phyloP scores from a whole-genome alignment of 2,888 invertebrate genomes.

The Zeuzera pyrina region DNA sequence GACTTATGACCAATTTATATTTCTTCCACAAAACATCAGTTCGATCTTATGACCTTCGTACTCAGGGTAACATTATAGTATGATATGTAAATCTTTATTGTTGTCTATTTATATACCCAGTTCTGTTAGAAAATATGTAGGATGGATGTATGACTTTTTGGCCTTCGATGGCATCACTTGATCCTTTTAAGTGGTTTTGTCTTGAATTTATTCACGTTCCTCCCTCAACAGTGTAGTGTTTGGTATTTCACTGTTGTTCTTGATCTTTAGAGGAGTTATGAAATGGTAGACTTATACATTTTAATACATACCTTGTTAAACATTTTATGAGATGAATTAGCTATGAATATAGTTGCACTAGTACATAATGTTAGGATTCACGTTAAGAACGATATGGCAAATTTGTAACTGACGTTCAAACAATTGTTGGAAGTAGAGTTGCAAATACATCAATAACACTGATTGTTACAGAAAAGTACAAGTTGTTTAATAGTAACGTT shows the following conservation, averaged over 20 bases:
- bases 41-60: conserved; percentile 65
- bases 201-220: conserved; percentile 17
- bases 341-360: conserved; percentile 48
- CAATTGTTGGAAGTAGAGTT: too few species aligned
- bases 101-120: conserved; percentile 43
- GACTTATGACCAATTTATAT: conserved; percentile 58
- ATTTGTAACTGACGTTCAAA: background rate
- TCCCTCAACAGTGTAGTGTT: conserved; percentile 23
- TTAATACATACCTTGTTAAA: conserved; percentile 44
- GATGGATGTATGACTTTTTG: conserved; percentile 52
- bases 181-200: background rate
- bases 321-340: conserved; percentile 44
- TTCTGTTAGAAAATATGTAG: conserved; percentile 45
- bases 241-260: conserved; percentile 40
- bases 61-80: conserved; percentile 58
- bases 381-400: conserved; percentile 5
- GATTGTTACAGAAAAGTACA: too few species aligned
- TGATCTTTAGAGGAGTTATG: conserved; percentile 39
- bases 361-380: conserved; percentile 29
- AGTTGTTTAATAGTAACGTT: too few species aligned
- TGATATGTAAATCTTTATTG: conserved; percentile 35
- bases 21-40: conserved; percentile 41
- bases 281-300: conserved; percentile 33
- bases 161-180: conserved; percentile 38
- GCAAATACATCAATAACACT: too few species aligned